Conservation (phyloP, 2,888 invertebrate species). For the Caenorhabditis sp. region DNA sequence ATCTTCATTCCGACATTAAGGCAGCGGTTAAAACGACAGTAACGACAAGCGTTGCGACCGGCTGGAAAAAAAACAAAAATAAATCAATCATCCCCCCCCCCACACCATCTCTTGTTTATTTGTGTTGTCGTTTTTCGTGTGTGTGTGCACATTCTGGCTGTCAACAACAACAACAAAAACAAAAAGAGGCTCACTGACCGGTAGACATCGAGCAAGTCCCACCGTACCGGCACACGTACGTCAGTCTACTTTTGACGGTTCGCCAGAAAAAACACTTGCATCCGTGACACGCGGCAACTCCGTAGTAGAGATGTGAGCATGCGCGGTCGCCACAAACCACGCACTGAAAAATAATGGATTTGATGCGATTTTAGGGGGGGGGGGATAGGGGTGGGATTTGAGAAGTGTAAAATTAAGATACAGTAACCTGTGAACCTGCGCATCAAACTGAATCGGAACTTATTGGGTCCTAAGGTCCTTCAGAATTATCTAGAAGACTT, state of each 20-base stretch:
- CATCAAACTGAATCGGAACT: too few species aligned
- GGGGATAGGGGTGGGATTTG: neutral
- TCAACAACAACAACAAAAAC: neutral
- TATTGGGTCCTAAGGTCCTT: too few species aligned
- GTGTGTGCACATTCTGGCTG: too few species aligned
- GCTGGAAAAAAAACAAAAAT: too few species aligned
- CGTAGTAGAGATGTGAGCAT: constrained; percentile 68
- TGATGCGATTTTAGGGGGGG: neutral
- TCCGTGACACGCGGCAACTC: constrained; percentile 67
- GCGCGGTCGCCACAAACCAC: constrained; percentile 68
- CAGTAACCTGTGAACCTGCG: too few species aligned
- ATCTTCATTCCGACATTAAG: constrained; percentile 53
- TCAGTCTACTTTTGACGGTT: constrained; percentile 62
- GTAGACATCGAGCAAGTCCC: constrained; percentile 64
- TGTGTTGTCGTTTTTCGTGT: too few species aligned
- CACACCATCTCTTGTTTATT: too few species aligned
- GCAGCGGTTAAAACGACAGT: constrained; percentile 62
- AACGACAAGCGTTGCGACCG: constrained; percentile 66
- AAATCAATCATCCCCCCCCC: too few species aligned
- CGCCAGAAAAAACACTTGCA: constrained; percentile 70
- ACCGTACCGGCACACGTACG: constrained; percentile 65
- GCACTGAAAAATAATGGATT: constrained; percentile 52
- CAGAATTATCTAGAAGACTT: too few species aligned
- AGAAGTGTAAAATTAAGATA: too few species aligned
- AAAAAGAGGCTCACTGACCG: constrained; percentile 36